phyloP scores from a whole-genome alignment of 1,140 invertebrate species.

The Anoplolepis gracilipes region DNA sequence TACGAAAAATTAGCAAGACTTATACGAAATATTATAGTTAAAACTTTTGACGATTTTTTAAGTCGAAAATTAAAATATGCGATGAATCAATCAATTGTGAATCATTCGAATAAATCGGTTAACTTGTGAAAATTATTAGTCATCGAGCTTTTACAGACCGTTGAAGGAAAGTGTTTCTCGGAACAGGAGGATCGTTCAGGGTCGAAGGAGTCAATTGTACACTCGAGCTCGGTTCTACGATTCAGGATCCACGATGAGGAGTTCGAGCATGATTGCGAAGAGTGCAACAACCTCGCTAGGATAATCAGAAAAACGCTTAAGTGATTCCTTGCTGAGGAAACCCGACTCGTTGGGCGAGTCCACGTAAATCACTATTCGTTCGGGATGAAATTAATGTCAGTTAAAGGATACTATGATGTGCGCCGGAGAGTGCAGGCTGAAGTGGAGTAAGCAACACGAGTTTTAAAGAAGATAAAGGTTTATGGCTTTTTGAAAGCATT shows the following conservation, averaged over 20 bases:
- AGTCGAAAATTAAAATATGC: not conserved
- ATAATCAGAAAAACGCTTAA: conserved; percentile 60
- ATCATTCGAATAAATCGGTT: conserved; percentile 13
- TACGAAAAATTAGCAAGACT: not conserved
- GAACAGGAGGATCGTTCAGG: conserved; percentile 53
- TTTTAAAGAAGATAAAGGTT: conserved; percentile 53
- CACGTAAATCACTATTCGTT: conserved; percentile 71
- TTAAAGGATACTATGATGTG: conserved; percentile 56
- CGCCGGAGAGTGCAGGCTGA: conserved; percentile 13
- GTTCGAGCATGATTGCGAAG: conserved; percentile 27
- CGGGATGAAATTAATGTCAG: conserved; percentile 72
- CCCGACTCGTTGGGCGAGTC: conserved; percentile 65
- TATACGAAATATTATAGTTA: not conserved
- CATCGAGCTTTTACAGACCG: not conserved
- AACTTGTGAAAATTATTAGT: conserved; percentile 46
- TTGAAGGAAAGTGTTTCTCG: conserved; percentile 52
- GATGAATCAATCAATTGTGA: conserved; percentile 41
- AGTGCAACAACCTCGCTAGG: conserved; percentile 56
- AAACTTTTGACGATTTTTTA: not conserved
- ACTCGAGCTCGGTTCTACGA: not conserved
- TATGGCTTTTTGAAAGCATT: conserved; percentile 11
- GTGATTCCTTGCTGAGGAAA: conserved; percentile 56
- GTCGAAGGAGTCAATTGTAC: conserved; percentile 59
- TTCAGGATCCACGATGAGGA: conserved; percentile 32
- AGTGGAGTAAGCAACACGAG: conserved; percentile 45